These are phyloP conservation scores for Agonopterix arenella DNA, from an alignment of 2,888 invertebrate genomes.

Conservation along the genomic window DNA sequence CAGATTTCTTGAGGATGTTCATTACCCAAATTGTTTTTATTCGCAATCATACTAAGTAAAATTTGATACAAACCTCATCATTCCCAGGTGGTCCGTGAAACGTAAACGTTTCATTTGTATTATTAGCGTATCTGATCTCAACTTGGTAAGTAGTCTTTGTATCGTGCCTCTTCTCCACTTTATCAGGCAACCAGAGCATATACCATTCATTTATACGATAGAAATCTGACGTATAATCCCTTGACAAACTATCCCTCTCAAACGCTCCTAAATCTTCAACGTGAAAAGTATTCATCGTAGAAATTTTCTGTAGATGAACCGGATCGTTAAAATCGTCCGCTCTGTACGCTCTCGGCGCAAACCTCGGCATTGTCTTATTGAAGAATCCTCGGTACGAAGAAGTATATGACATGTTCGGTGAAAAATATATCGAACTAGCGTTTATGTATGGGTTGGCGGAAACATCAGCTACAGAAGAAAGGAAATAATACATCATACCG, in stretches of 20 bases:
- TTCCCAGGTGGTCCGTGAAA: conserved; percentile 95
- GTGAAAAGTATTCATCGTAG: conserved; percentile 94
- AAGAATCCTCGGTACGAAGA: conserved; percentile 97
- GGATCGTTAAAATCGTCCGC: conserved; percentile 97
- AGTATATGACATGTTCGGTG: conserved; percentile 95
- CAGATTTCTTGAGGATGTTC: too few relatives aligned
- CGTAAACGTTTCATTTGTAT: conserved; percentile 97
- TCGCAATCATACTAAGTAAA: background rate
- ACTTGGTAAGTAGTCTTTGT: conserved; percentile 95
- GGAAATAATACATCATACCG: conserved; percentile 98
- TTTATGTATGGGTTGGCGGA: conserved; percentile 94
- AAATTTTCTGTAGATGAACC: conserved; percentile 93
- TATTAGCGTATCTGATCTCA: conserved; percentile 95
- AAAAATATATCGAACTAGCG: conserved; percentile 94
- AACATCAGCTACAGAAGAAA: conserved; percentile 96
- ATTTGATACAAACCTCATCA: conserved; percentile 80
- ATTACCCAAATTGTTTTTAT: too few relatives aligned
- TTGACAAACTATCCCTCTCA: conserved; percentile 84
- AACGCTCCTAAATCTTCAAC: conserved; percentile 92
- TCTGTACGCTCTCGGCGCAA: conserved; percentile 94
- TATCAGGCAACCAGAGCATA: conserved; percentile 92
- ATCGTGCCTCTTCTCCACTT: conserved; percentile 88
- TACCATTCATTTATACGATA: conserved; percentile 98
- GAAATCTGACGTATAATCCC: conserved; percentile 93
- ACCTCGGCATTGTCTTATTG: conserved; percentile 95